Evolutionary conservation across 2,888 invertebrate genomes (phyloP).

Genomic region (Willowsia nigromaculata): DNA sequence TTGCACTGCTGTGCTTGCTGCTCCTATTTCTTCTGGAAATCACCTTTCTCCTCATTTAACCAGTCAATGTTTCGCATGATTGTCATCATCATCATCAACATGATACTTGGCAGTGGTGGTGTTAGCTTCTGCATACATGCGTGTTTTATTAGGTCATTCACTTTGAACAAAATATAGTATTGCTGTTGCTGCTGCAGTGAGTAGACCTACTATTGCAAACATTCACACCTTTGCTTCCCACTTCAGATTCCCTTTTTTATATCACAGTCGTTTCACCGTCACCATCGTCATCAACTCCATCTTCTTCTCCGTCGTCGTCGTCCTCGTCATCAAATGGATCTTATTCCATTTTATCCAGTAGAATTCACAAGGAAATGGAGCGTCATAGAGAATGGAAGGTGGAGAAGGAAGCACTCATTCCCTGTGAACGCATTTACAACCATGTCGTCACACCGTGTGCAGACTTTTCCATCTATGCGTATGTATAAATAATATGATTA

Average conservation of each 20-base stretch:
- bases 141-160: conserved; percentile 72
- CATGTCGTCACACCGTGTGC: neutral
- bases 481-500: conserved; percentile 11
- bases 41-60: conserved; percentile 75
- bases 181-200: conserved; percentile 13
- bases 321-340: conserved; percentile 64
- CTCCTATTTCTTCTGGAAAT: conserved; percentile 44
- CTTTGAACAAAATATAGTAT: conserved; percentile 31
- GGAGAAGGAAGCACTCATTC: conserved; percentile 45
- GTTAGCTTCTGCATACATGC: conserved; percentile 62
- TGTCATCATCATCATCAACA: conserved; percentile 62
- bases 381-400: conserved; percentile 66
- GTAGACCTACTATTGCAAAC: conserved; percentile 48
- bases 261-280: conserved; percentile 16
- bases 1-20: neutral
- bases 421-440: conserved; percentile 43
- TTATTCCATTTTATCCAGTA: conserved; percentile 68
- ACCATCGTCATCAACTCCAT: conserved; percentile 16
- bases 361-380: conserved; percentile 72
- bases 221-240: conserved; percentile 64
- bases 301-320: conserved; percentile 46
- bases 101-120: conserved; percentile 41
- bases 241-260: conserved; percentile 22
- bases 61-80: conserved; percentile 72
- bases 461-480: neutral